Evolutionary conservation across 2,888 invertebrate genomes (phyloP).

Genomic region (Automeris io): DNA sequence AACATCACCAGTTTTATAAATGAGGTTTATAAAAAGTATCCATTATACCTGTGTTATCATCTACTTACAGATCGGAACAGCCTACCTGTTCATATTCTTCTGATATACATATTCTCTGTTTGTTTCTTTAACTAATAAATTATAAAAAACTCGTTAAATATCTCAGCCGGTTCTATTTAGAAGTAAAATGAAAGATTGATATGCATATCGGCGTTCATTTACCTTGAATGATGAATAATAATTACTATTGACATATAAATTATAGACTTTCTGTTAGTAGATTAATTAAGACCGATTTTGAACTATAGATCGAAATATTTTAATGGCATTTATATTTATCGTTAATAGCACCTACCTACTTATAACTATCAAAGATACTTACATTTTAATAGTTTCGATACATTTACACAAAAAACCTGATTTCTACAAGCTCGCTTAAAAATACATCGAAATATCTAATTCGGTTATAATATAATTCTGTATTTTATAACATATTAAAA

Average conservation of each 20-base stretch:
- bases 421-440: background rate
- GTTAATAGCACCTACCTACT: conserved; percentile 22
- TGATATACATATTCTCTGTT: conserved; percentile 54
- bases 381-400: conserved; percentile 4
- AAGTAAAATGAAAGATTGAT: conserved; percentile 62
- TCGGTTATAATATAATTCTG: background rate
- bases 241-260: conserved; percentile 50
- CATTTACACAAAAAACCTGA: conserved; percentile 1
- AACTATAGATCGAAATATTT: conserved; percentile 45
- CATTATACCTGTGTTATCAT: conserved; percentile 58
- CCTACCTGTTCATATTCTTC: conserved; percentile 58
- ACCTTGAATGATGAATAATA: conserved; percentile 69
- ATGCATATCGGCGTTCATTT: conserved; percentile 60
- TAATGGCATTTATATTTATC: conserved; percentile 38
- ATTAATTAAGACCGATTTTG: conserved; percentile 49
- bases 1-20: conserved; percentile 52
- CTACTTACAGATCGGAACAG: conserved; percentile 57
- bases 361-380: conserved; percentile 1
- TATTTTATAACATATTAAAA: background rate
- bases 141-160: conserved; percentile 47
- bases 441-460: background rate
- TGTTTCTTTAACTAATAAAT: conserved; percentile 53
- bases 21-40: conserved; percentile 68
- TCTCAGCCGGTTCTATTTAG: conserved; percentile 51
- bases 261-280: conserved; percentile 57